Evolutionary conservation across 2,888 invertebrate species (phyloP), one percentile per base, ranked within the genome.

Genomic region (Boloria euphrosyne): DNA sequence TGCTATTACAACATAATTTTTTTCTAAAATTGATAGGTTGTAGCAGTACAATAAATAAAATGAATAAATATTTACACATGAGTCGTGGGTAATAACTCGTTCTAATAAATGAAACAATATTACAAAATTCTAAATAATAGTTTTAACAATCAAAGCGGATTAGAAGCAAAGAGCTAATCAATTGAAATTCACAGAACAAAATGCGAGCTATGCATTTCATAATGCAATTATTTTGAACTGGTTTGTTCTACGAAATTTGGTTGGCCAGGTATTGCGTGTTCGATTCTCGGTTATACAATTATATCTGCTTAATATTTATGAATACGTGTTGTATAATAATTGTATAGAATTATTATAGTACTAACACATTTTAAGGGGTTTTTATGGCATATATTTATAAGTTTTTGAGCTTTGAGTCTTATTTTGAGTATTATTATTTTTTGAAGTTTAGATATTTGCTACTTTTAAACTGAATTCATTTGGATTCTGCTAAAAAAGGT

Each of bases 191-290:
- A 54, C 60, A 68, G 67, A 66, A 66, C 60, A 70, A 66, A 68
- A 70, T 68, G 67, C 67, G 66, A 69, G 68, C 54, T 68, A 72
- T 72, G 69, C 63, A 65, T 72, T 72, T 72, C 72, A 72, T 71
- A 72, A 72, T 61, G 66, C 61, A 70, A 72, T 72, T 73, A 73
- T 73, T 73, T 65, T 66, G 61, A 67, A 71, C 71, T 70, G 71
- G 72, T 72, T 64, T 62, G 63, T 44, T 49, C 47, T 64, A 63
- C 63, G 68, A 66, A 70, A 67, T 69, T 71, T 58, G 66, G 70
- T 68, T 46, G 49, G 51, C 71, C 68, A 70, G 71, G 65, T 71
- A 70, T 70, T 71, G 68, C 67, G 67, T 69, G 68, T 47, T 51
- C 53, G 47, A 61, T 63, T 54, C 54, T 64, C 62, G 62, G 51